Conservation (phyloP, 2,113 vertebrate species). For the Corythornis cristatus region DNA sequence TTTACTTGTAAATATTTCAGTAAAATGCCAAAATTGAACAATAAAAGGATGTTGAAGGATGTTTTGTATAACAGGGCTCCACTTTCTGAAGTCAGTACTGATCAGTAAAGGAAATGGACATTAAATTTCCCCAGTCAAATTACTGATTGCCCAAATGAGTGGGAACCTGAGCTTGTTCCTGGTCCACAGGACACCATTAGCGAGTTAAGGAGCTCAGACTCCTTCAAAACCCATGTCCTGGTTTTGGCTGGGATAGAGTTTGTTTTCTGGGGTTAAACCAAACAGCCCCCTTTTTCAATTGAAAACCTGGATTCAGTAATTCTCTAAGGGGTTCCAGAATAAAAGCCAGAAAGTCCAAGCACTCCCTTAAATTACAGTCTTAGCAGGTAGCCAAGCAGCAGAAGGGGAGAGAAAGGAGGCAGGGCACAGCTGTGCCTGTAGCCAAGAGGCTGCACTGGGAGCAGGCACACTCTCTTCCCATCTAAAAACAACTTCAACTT, state of each 20-base stretch:
- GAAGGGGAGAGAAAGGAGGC: neutral
- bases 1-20: neutral
- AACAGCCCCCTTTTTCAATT: neutral
- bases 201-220: neutral
- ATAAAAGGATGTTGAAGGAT: neutral
- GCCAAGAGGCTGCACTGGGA: neutral
- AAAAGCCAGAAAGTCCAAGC: neutral
- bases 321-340: neutral
- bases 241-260: neutral
- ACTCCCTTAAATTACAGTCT: neutral
- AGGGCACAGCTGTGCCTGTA: neutral
- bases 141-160: neutral
- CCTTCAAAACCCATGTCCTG: neutral
- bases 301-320: neutral
- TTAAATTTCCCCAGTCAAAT: neutral
- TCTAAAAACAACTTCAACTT: neutral
- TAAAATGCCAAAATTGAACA: neutral
- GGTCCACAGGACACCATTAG: fast-evolving
- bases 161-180: neutral
- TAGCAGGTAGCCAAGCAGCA: neutral
- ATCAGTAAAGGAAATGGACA: neutral
- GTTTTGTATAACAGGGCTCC: neutral
- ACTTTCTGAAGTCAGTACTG: neutral
- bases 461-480: fast-evolving
- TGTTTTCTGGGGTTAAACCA: neutral